Evolutionary conservation across 2,797 vertebrate genomes (phyloP).

Genomic region (Bovichtus diacanthus): DNA sequence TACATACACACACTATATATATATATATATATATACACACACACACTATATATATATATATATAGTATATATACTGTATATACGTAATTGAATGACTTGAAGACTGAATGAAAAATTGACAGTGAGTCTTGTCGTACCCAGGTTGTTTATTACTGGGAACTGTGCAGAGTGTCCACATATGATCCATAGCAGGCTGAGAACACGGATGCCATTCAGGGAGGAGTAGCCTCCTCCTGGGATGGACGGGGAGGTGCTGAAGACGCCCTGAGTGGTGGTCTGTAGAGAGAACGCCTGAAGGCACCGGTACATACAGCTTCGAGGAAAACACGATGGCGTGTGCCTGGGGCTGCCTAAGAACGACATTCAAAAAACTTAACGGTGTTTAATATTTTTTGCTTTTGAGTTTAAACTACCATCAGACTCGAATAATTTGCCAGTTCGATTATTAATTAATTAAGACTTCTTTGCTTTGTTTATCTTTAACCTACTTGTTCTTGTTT

Average conservation of each 20-base stretch:
- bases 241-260: conserved; percentile 68
- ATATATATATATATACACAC: too few species aligned
- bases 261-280: conserved; percentile 77
- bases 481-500: too few species aligned
- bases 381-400: too few species aligned
- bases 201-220: conserved; percentile 86
- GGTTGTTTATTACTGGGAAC: conserved; percentile 82
- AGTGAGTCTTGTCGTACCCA: conserved; percentile 76
- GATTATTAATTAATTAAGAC: too few species aligned
- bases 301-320: conserved; percentile 53
- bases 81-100: not conserved
- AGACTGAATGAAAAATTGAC: not conserved
- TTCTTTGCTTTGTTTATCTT: too few species aligned
- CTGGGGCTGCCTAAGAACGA: conserved; percentile 45
- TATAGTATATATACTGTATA: too few species aligned
- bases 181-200: conserved; percentile 90
- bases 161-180: conserved; percentile 90
- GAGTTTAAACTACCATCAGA: too few species aligned
- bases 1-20: too few species aligned
- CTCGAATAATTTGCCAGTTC: too few species aligned
- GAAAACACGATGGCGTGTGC: conserved; percentile 8
- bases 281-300: conserved; percentile 83
- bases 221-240: conserved; percentile 68
- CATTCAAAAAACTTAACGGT: not conserved
- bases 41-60: too few species aligned